These are phyloP conservation scores for Synchiropus splendidus DNA, from an alignment of 2,113 vertebrate genomes.

Conservation along the genomic window DNA sequence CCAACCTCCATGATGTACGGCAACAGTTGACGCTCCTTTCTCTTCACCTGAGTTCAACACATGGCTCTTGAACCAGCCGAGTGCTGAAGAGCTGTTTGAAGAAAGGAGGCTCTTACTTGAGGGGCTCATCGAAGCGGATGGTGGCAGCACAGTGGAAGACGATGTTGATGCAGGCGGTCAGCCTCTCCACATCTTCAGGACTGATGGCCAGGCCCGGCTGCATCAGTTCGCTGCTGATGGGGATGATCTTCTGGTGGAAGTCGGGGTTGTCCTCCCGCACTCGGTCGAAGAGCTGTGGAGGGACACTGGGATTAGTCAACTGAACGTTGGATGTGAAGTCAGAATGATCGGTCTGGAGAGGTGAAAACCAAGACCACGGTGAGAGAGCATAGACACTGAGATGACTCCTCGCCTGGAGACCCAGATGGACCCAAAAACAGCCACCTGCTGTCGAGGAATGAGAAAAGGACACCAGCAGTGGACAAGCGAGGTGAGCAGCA, in stretches of 20 bases:
- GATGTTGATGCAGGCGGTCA: slow-evolving; percentile 74
- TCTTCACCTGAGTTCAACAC: too few species aligned
- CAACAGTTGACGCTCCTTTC: too few species aligned
- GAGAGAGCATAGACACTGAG: too few species aligned
- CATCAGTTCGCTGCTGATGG: slow-evolving; percentile 83
- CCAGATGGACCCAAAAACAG: too few species aligned
- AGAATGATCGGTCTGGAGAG: not conserved
- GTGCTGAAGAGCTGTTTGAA: too few species aligned
- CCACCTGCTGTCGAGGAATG: too few species aligned
- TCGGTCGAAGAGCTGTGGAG: slow-evolving; percentile 82
- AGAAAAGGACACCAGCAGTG: too few species aligned
- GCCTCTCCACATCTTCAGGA: slow-evolving; percentile 73
- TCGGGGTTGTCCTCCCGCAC: slow-evolving; percentile 82
- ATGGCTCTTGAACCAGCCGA: too few species aligned
- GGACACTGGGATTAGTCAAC: not conserved
- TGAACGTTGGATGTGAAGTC: not conserved
- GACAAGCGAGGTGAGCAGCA: too few species aligned
- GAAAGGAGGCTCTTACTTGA: slow-evolving; percentile 68
- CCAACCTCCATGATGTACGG: too few species aligned
- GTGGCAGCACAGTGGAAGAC: slow-evolving; percentile 96
- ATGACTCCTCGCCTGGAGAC: too few species aligned
- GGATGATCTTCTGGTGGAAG: slow-evolving; percentile 83
- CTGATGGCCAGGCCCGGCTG: slow-evolving; percentile 82
- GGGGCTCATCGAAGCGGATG: slow-evolving; percentile 83
- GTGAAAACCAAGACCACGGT: too few species aligned